Evolutionary conservation across 2,797 vertebrate species (phyloP), one percentile per base, ranked within the genome.

Genomic region (Hozukius guyotensis): DNA sequence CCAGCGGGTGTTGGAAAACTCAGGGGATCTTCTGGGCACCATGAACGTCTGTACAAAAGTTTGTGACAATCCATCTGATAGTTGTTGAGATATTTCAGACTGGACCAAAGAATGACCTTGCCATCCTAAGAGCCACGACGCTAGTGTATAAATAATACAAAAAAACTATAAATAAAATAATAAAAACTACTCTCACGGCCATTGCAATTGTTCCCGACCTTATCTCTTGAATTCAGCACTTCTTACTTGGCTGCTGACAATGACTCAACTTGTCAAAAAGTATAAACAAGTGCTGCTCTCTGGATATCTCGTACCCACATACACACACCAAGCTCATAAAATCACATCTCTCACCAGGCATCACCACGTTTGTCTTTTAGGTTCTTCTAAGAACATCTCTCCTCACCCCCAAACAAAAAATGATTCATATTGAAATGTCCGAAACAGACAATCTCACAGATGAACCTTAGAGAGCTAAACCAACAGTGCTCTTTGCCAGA

Each of bases 191-290:
- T 70, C 53, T 55, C 25, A 9, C 20, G 13, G 16, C 65, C 4
- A 13, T 4, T 29, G 24, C 49, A 34, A 63, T 73, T 78, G 77
- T 70, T 60, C 18, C 27, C 3, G 1, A 63, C 36, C 22, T 76
- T 77, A 80, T 87, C 80, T 70, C 69, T 64, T 72, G 18, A 70
- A 78, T 75, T 77, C 79, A 77, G 65, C 42, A 20, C 59, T 72
- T 77, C 42, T 22, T 57, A 25, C 72, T 84, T 75, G 57, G 72
- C 76, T 68, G 60, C 34, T 65, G 34, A 77, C 56, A 89, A 60
- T 67, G 67, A 70, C 66, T 75, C 27, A 72, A 29, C 70, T 77
- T 53, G 49, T 63, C 24, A 52, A 59, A 77, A 78, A 18, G 34
- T 66, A 75, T 57, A 68, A 77, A 85, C 38, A 77, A 80, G 38